These are phyloP conservation scores for Notodonta dromedarius DNA, from an alignment of 2,888 invertebrate species.

Conservation along the genomic window DNA sequence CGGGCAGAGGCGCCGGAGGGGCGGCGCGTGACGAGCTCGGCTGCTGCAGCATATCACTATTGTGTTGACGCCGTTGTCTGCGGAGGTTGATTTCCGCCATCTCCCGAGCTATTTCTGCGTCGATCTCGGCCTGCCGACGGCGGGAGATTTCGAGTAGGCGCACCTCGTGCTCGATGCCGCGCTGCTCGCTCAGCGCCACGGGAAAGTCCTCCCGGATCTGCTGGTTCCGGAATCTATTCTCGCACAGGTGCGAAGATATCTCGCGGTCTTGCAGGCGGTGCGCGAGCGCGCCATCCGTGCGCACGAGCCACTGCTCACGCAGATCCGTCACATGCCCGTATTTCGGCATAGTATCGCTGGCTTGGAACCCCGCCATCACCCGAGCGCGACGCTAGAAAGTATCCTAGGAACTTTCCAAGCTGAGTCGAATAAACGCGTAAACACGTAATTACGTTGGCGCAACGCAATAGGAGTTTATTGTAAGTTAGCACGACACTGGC, in stretches of 20 bases:
- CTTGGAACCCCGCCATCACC: conserved; percentile 71
- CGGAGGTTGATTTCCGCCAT: conserved; percentile 78
- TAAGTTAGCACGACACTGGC: conserved; percentile 44
- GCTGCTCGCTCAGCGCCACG: conserved; percentile 73
- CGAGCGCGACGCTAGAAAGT: conserved; percentile 46
- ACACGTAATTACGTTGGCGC: conserved; percentile 39
- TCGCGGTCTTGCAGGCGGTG: conserved; percentile 79
- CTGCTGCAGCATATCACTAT: conserved; percentile 56
- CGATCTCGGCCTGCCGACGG: conserved; percentile 74
- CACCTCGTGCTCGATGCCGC: conserved; percentile 72
- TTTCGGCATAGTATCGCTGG: conserved; percentile 78
- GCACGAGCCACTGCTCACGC: conserved; percentile 79
- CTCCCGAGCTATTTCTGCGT: conserved; percentile 76
- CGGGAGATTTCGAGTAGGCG: conserved; percentile 64
- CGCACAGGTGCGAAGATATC: conserved; percentile 77
- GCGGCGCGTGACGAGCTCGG: conserved; percentile 67
- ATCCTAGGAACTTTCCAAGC: conserved; percentile 38
- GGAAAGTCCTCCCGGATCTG: conserved; percentile 81
- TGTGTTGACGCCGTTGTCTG: conserved; percentile 62
- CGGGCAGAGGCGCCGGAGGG: conserved; percentile 39
- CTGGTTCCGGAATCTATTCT: conserved; percentile 77
- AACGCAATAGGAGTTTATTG: conserved; percentile 45
- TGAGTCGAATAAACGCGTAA: conserved; percentile 35
- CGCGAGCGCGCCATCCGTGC: conserved; percentile 76
- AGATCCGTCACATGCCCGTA: conserved; percentile 77